Base-by-base conservation (phyloP, 2,888 invertebrate species). In the Heterodera filipjevi region DNA sequence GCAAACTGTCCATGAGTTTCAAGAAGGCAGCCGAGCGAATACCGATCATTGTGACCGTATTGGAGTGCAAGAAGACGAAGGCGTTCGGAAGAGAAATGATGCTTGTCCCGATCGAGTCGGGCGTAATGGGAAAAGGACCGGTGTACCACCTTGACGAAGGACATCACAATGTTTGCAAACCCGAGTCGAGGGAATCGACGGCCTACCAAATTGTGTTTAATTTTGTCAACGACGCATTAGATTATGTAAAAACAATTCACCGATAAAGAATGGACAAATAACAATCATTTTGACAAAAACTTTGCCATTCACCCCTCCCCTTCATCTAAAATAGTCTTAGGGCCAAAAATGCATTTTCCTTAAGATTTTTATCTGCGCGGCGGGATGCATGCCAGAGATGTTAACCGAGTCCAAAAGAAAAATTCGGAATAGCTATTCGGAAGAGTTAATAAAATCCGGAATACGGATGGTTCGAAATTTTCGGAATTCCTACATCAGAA, bases 131-230 rank as follows among this genome's bases (percentile, higher is more conserved):
- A 3, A 81, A 81, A 77, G 87, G 87, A 14, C 84, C 85, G 14
- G 77, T 75, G 22, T 79, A 80, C 49, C 81, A 82, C 78, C 44
- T 77, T 0, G 33, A 81, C 6, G 76, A 83, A 78, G 78, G 84
- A 35, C 87, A 87, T 76, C 83, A 86, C 70, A 83, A 85, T 35
- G 80, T 87, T 49, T 87, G 87, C 80, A 87, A 87, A 77, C 87
- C 87, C 22, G 82, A 80, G 3, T 80, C 81, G 64, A 81, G 82
- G 35, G 76, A 82, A 35, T 85, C 86, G 49, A 81, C 85, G 14
- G 81, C 85, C 1, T 87, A 87, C 79, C 82, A 81, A 30, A 84
- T 87, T 44, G 82, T 87, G 22, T 78, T 86, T 46, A 87, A 87
- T 33, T 86, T 86, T 71, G 70, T 87, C 30, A 79, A 81, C 22